Base-by-base conservation (phyloP, 2,113 vertebrate genomes). In the Cephalopholis sonnerati region DNA sequence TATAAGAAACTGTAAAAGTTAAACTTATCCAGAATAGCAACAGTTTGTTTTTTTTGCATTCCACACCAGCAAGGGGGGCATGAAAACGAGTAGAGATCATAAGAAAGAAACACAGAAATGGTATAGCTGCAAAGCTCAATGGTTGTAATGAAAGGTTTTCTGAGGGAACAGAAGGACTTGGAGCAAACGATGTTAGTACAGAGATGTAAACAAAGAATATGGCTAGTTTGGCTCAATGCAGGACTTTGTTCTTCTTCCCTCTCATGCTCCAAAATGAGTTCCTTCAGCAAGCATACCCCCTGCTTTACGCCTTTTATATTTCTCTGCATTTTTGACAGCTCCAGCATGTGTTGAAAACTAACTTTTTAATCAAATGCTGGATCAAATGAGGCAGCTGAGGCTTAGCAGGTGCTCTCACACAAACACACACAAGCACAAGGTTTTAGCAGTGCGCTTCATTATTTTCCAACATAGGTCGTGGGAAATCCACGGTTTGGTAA, bases 121-220 rank as follows among this genome's bases (percentile, higher is more conserved):
- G 6, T 32, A 39, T 71, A 39, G 62, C 25, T 16, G 39, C 25
- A 51, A 66, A 71, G 64, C 64, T 54, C 25, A 20, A 4, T 15
- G 18, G 53, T 48, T 67, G 54, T 64, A 72, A 88, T 76, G 72
- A 71, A 58, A 73, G 13, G 9, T 69, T 72, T 80, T 73, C 57
- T 54, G 0, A 46, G n/a, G 63, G 18, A 63, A 58, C 22, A 25
- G 36, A 58, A 67, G 18, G 72, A 73, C 32, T 41, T 53, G 24
- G 39, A 72, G 53, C 22, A 9, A 50, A 63, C 64, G 16, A 51
- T 3, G 12, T 76, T 50, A 46, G 41, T 24, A 17, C 27, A 58
- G 10, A 51, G 18, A 77, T 63, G 48, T 3, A 73, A 82, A 78
- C 80, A 84, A 74, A 44, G 39, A 46, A 24, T 57, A 64, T 69